These are phyloP conservation scores for Caenorhabditis latens DNA, from an alignment of 1,140 invertebrate species.

Conservation along the genomic window DNA sequence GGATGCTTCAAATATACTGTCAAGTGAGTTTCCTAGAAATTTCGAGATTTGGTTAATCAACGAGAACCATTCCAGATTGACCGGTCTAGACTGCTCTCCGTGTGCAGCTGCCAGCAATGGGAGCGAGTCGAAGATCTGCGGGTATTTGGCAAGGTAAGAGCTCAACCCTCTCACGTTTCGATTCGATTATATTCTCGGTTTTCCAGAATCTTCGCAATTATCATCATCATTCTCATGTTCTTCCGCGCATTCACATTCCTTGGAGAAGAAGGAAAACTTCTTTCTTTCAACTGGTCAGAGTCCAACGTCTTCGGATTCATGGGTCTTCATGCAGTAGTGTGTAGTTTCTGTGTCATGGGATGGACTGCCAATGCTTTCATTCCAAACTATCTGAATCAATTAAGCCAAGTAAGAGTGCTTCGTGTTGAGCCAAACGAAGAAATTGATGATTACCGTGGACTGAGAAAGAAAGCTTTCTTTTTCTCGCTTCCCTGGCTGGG, in stretches of 20 bases:
- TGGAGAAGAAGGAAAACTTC: conserved; percentile 7
- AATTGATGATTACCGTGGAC: conserved; percentile 22
- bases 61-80: not conserved
- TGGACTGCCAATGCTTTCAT: not conserved
- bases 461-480: conserved; percentile 23
- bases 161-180: not conserved
- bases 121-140: not conserved
- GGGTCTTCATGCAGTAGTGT: not conserved
- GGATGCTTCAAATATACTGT: conserved; percentile 1
- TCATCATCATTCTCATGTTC: conserved; percentile 20
- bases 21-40: not conserved
- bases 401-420: not conserved
- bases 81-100: not conserved
- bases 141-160: conserved; percentile 2
- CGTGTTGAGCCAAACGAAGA: conserved; percentile 3
- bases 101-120: conserved; percentile 18
- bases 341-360: conserved; percentile 28
- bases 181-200: not conserved
- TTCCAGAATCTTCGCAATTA: not conserved
- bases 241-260: conserved; percentile 38
- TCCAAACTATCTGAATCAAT: not conserved
- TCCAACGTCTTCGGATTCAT: conserved; percentile 26
- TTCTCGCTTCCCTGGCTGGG: conserved; percentile 7
- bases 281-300: conserved; percentile 23
- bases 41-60: not conserved